Evolutionary conservation across 1,140 invertebrate species (phyloP), one percentile per base, ranked within the genome.

Genomic region (Pseudomyrmex cubaensis): DNA sequence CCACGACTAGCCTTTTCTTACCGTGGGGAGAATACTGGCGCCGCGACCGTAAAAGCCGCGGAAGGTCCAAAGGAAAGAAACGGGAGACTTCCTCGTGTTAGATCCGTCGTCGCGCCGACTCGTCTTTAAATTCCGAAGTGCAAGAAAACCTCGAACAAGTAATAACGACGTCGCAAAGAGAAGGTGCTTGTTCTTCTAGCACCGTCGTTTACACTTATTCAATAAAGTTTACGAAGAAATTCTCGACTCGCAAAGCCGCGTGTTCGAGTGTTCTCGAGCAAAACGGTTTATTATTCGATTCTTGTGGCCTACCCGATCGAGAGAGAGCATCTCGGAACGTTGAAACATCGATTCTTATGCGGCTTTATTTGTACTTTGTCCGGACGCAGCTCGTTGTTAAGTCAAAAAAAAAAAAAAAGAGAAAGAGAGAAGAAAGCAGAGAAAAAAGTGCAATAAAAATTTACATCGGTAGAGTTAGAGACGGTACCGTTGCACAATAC

Each of bases 81-180:
- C 35, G 35, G 48, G 62, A 44, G 76, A 76, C 80, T 87, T 87
- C 67, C 72, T 84, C 85, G 50, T 67, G 64, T 63, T 35, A 57
- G 66, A 57, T 86, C 80, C 61, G 70, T 25, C 20, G 44, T 48
- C 73, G 56, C 10, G 57, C 12, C 63, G 72, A 57, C 70, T 5
- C 50, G 57, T 87, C 63, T 70, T 84, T 84, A 84, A 87, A 87
- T 87, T 87, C 85, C 86, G 8, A 59, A 75, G 56, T 67, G 86
- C 48, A 84, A 61, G 86, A 76, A 87, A 87, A 70, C 25, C 70
- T 70, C 82, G 52, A 56, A 59, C 75, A 73, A 70, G 85, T 84
- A 80, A 87, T 78, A 74, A 75, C 80, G 85, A 83, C 61, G 61
- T 83, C 75, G 57, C 52, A 85, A 9, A 48, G 69, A 35, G 70